These are phyloP conservation scores for Ganaspis brasiliensis DNA, from an alignment of 2,888 invertebrate genomes.

Conservation along the genomic window DNA sequence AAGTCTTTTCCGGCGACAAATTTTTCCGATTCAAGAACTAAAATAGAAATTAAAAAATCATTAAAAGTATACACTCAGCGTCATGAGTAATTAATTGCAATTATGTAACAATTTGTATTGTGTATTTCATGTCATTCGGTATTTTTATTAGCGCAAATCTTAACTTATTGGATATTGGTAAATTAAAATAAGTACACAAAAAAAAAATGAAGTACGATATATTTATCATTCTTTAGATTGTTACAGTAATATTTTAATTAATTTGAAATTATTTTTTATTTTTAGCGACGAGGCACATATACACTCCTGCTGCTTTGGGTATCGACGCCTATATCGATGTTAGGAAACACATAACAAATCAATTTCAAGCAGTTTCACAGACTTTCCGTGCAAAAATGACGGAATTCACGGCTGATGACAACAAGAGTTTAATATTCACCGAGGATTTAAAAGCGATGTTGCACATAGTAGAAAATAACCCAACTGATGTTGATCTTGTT, in stretches of 20 bases:
- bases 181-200: too few species aligned
- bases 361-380: conserved; percentile 84
- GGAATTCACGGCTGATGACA: conserved; percentile 83
- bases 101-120: too few species aligned
- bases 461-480: conserved; percentile 85
- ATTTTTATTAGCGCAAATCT: too few species aligned
- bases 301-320: conserved; percentile 84
- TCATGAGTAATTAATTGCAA: too few species aligned
- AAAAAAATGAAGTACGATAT: too few species aligned
- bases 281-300: conserved; percentile 81
- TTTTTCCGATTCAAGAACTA: too few species aligned
- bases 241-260: background rate
- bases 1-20: too few species aligned
- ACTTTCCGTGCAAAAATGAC: conserved; percentile 88
- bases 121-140: too few species aligned
- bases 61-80: too few species aligned
- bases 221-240: too few species aligned
- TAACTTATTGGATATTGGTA: too few species aligned
- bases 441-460: conserved; percentile 93
- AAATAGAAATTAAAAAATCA: too few species aligned
- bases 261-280: conserved; percentile 12
- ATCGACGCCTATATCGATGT: conserved; percentile 83
- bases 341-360: conserved; percentile 82
- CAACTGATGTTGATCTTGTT: conserved; percentile 85
- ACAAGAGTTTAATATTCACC: conserved; percentile 88